Conservation (phyloP, 2,113 vertebrate genomes). For the Siniperca knerii region DNA sequence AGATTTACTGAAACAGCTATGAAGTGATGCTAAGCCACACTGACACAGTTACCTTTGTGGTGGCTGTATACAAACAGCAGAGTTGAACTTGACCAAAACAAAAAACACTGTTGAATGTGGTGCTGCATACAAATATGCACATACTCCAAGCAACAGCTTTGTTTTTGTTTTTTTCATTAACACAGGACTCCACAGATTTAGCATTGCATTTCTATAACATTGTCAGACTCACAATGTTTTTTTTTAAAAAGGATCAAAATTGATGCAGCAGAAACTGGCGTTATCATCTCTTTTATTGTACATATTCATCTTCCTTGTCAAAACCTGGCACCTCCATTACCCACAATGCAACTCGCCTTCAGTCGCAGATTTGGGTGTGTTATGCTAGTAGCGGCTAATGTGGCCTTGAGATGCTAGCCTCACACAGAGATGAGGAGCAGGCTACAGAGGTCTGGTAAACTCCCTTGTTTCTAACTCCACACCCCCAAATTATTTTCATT, state of each 20-base stretch:
- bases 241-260: not conserved
- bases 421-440: not conserved
- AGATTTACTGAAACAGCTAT: constrained; percentile 32
- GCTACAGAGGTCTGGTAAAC: not conserved
- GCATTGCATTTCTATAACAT: not conserved
- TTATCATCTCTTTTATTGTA: not conserved
- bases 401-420: not conserved
- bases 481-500: not conserved
- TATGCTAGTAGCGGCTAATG: not conserved
- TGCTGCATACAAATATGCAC: not conserved
- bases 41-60: not conserved
- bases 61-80: not conserved
- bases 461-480: not conserved
- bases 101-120: constrained; percentile 11
- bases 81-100: constrained; percentile 5
- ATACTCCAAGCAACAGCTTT: not conserved
- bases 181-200: not conserved
- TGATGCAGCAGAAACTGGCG: not conserved
- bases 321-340: not conserved
- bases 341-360: not conserved
- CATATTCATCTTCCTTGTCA: not conserved
- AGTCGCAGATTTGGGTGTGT: not conserved
- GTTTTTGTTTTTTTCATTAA: not conserved
- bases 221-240: not conserved
- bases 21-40: constrained; percentile 15